Evolutionary conservation across 1,140 invertebrate genomes (phyloP).

Genomic region (Zaprionus davidi): DNA sequence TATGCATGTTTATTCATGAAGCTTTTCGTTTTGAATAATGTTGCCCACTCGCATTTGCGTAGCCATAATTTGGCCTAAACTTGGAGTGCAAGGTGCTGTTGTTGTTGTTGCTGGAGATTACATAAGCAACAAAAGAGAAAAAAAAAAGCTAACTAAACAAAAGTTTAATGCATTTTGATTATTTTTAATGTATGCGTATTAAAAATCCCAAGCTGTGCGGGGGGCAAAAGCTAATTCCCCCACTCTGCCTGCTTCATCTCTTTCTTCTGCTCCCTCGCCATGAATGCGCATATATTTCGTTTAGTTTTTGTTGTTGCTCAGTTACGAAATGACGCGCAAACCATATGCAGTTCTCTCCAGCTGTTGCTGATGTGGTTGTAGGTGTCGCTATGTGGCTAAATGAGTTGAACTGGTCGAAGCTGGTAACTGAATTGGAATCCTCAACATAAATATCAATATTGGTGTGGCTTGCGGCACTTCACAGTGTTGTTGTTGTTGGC

Average conservation of each 20-base stretch:
- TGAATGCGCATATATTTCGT: slow-evolving; percentile 64
- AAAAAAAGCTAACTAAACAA: slow-evolving; percentile 62
- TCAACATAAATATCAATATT: slow-evolving; percentile 80
- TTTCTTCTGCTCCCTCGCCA: slow-evolving; percentile 26
- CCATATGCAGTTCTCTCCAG: slow-evolving; percentile 43
- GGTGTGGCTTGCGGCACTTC: slow-evolving; percentile 50
- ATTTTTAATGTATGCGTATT: slow-evolving; percentile 74
- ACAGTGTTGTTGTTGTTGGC: slow-evolving; percentile 34
- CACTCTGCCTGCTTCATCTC: not conserved
- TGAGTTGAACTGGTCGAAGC: slow-evolving; percentile 25
- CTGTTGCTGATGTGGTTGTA: slow-evolving; percentile 50
- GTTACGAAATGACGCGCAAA: slow-evolving; percentile 63
- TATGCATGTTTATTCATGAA: slow-evolving; percentile 74
- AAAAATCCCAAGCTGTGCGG: slow-evolving; percentile 20
- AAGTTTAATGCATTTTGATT: slow-evolving; percentile 80
- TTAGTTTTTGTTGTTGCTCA: slow-evolving; percentile 28
- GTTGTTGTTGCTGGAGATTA: slow-evolving; percentile 22
- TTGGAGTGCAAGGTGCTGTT: slow-evolving; percentile 29
- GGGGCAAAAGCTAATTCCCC: too few relatives aligned
- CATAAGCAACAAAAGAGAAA: slow-evolving; percentile 35
- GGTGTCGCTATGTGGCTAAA: slow-evolving; percentile 59
- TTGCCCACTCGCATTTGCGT: slow-evolving; percentile 43
- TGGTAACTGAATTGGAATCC: slow-evolving; percentile 39
- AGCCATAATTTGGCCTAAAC: slow-evolving; percentile 37
- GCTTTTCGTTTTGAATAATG: slow-evolving; percentile 28